Evolutionary conservation across 2,797 vertebrate genomes (phyloP).

Genomic region (Phylloscopus collybita): DNA sequence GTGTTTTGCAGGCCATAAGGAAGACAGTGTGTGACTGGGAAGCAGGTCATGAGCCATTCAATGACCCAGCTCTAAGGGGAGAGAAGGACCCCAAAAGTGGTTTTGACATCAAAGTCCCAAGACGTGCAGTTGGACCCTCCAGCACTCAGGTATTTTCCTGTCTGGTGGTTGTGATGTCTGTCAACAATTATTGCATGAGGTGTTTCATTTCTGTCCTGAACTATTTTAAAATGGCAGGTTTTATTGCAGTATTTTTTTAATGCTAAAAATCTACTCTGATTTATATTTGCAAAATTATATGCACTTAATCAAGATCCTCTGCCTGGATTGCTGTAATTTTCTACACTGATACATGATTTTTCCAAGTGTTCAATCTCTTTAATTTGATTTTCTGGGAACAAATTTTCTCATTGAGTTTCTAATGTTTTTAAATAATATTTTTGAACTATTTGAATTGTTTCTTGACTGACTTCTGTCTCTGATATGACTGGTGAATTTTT

Average conservation of each 20-base stretch:
- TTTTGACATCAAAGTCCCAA: constrained; percentile 90
- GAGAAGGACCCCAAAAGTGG: constrained; percentile 90
- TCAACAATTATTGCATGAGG: neutral
- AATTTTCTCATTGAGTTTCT: constrained; percentile 21
- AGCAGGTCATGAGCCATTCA: constrained; percentile 84
- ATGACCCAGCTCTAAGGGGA: constrained; percentile 86
- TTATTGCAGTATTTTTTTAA: neutral
- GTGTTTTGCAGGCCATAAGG: constrained; percentile 89
- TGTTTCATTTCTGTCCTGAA: neutral
- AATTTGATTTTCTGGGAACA: neutral
- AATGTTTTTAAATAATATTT: neutral
- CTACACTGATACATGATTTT: neutral
- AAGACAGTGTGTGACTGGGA: constrained; percentile 92
- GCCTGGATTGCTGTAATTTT: constrained; percentile 10
- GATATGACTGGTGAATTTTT: neutral
- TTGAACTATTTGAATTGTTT: neutral
- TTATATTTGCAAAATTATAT: neutral
- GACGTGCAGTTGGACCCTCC: constrained; percentile 88
- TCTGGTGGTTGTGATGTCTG: neutral
- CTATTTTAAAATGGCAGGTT: neutral
- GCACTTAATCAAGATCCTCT: neutral
- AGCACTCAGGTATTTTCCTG: constrained; percentile 85
- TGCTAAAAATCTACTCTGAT: neutral
- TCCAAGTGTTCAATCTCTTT: neutral
- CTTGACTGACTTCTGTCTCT: neutral